Conservation (phyloP, 2,113 vertebrate species). For the Phalacrocorax pelagicus region DNA sequence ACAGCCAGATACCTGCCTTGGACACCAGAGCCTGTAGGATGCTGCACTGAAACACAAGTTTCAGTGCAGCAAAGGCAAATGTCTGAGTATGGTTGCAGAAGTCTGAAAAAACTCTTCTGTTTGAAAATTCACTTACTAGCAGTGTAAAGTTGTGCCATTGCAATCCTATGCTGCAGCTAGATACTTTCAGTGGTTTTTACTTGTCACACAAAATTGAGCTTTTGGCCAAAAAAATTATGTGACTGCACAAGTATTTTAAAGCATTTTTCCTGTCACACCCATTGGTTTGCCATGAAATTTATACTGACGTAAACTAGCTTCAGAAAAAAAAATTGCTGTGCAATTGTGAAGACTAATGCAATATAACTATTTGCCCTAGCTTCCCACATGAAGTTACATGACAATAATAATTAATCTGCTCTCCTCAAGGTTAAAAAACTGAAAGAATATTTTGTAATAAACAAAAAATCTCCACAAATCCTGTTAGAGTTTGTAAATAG, state of each 20-base stretch:
- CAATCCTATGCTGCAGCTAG: not conserved
- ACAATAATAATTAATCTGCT: not conserved
- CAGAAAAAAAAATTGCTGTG: not conserved
- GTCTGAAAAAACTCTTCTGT: not conserved
- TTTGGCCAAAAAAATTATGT: not conserved
- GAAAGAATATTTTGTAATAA: not conserved
- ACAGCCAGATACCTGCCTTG: fast-evolving
- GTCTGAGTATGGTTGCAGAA: not conserved
- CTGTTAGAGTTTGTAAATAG: not conserved
- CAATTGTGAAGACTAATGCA: not conserved
- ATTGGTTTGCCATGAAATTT: not conserved
- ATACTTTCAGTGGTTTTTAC: not conserved
- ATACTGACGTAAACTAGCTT: not conserved
- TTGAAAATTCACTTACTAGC: not conserved
- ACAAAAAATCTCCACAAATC: not conserved
- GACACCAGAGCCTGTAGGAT: fast-evolving
- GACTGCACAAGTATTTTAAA: not conserved
- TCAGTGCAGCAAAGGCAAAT: not conserved
- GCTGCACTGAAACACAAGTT: not conserved
- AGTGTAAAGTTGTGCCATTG: not conserved
- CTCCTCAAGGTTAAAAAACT: not conserved
- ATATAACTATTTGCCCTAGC: not conserved
- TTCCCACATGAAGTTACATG: not conserved
- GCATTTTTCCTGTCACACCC: not conserved
- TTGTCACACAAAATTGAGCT: not conserved